Evolutionary conservation across 2,113 vertebrate species (phyloP).

Genomic region (Dasyprocta punctata): DNA sequence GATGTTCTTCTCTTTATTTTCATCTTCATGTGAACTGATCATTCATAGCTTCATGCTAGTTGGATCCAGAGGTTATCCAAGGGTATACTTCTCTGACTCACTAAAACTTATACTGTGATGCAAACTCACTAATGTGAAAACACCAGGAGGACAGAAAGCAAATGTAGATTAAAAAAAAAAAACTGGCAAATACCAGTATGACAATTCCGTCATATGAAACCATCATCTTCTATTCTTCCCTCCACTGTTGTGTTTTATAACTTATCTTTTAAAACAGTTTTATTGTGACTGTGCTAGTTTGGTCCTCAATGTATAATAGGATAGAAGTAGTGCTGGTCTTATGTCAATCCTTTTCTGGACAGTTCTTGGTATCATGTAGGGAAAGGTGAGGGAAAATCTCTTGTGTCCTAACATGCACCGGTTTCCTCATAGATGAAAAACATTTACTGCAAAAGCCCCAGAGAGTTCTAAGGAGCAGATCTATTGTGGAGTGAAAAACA

Average conservation of each 20-base stretch:
- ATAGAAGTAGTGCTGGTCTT: not conserved
- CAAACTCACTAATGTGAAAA: constrained; percentile 5
- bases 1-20: not conserved
- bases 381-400: not conserved
- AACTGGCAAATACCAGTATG: not conserved
- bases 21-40: not conserved
- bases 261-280: not conserved
- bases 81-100: not conserved
- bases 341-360: not conserved
- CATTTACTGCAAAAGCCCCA: not conserved
- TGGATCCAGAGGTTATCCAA: not conserved
- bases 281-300: not conserved
- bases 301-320: not conserved
- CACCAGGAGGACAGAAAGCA: not conserved
- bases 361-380: not conserved
- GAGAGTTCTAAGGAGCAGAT: not conserved
- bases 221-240: not conserved
- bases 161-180: not conserved
- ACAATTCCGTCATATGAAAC: not conserved
- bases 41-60: not conserved
- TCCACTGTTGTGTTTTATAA: not conserved
- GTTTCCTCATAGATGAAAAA: not conserved
- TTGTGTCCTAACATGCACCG: not conserved
- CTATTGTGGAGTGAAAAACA: not conserved
- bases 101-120: not conserved